These are phyloP conservation scores for Hylaea fasciaria DNA, from an alignment of 2,888 invertebrate genomes.

Conservation along the genomic window DNA sequence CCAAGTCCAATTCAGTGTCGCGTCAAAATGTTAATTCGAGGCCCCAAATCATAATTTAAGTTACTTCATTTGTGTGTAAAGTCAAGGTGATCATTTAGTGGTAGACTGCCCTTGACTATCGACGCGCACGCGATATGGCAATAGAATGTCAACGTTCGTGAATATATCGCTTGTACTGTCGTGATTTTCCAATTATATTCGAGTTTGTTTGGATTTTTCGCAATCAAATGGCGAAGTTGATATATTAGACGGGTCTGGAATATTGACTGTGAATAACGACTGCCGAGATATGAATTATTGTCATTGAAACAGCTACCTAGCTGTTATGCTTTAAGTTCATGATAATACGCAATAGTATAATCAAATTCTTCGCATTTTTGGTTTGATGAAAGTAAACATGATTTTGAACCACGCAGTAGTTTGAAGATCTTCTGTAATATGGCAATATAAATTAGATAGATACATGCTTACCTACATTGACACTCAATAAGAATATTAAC, in stretches of 20 bases:
- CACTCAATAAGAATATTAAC: constrained; percentile 11
- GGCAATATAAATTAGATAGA: too few species aligned
- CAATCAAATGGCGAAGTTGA: constrained; percentile 9
- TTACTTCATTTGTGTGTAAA: constrained; percentile 44
- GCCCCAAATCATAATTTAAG: constrained; percentile 34
- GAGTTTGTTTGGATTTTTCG: constrained; percentile 30
- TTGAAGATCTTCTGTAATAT: too few species aligned
- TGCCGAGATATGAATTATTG: too few species aligned
- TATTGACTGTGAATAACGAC: not conserved
- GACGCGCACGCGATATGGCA: constrained; percentile 49
- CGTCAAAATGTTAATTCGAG: constrained; percentile 28
- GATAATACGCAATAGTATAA: too few species aligned
- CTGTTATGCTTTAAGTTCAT: too few species aligned
- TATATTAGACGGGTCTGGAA: not conserved
- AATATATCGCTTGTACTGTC: constrained; percentile 41
- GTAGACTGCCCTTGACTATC: constrained; percentile 44
- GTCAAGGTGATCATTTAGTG: constrained; percentile 47
- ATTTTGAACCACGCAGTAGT: too few species aligned
- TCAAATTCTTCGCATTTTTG: too few species aligned
- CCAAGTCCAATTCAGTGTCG: constrained; percentile 11
- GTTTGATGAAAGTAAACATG: too few species aligned
- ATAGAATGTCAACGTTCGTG: constrained; percentile 40
- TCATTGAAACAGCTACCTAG: too few species aligned
- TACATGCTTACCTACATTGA: not conserved
- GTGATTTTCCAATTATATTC: constrained; percentile 27